Evolutionary conservation across 2,797 vertebrate genomes (phyloP).

Genomic region (Sebastes steindachneri): DNA sequence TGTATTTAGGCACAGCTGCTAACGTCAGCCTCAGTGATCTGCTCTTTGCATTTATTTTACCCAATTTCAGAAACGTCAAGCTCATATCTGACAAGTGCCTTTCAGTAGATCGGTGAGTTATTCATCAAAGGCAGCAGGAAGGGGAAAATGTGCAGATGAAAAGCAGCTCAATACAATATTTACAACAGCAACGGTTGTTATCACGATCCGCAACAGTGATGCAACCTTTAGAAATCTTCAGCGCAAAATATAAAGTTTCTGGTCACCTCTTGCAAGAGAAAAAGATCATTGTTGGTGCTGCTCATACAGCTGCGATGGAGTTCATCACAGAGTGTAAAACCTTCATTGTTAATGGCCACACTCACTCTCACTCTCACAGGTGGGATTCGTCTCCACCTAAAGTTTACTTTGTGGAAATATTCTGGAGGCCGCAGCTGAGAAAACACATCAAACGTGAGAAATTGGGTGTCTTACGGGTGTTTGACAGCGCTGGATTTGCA

Average conservation of each 20-base stretch:
- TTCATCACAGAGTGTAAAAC: conserved; percentile 8
- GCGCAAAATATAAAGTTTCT: neutral
- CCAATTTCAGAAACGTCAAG: neutral
- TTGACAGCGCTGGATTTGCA: conserved; percentile 66
- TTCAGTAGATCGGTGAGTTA: neutral
- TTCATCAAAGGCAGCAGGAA: conserved; percentile 21
- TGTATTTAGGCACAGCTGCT: neutral
- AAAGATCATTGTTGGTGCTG: neutral
- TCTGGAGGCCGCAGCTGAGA: conserved; percentile 75
- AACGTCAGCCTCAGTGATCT: neutral
- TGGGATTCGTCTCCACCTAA: conserved; percentile 67
- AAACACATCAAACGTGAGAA: conserved; percentile 70
- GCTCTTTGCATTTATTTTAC: neutral
- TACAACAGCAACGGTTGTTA: conserved; percentile 6
- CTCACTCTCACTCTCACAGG: conserved; percentile 63
- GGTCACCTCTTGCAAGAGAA: neutral
- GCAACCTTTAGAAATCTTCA: conserved; percentile 34
- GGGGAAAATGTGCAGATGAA: conserved; percentile 6
- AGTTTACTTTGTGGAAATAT: conserved; percentile 70
- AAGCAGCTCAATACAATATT: conserved; percentile 20
- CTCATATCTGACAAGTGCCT: neutral
- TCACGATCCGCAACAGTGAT: conserved; percentile 13
- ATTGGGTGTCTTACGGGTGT: conserved; percentile 50
- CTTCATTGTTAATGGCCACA: conserved; percentile 18
- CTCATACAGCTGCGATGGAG: conserved; percentile 34